These are phyloP conservation scores for Sycophaga agraensis DNA, from an alignment of 1,140 invertebrate genomes.

Conservation along the genomic window DNA sequence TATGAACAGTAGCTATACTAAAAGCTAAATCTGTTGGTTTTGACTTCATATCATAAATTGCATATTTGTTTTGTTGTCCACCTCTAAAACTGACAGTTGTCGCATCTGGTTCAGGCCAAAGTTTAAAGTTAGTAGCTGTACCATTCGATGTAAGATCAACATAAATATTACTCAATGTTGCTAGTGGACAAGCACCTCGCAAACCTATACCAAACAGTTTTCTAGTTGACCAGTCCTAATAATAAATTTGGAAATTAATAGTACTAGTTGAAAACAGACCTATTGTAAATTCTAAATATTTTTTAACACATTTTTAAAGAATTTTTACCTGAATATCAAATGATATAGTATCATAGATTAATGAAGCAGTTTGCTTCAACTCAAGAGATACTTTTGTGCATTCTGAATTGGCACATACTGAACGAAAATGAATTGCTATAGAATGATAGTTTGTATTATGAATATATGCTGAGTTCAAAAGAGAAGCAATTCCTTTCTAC, in stretches of 20 bases:
- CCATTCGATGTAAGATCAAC: slow-evolving; percentile 75
- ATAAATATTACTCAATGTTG: slow-evolving; percentile 76
- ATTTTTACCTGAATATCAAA: slow-evolving; percentile 42
- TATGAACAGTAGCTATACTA: slow-evolving; percentile 67
- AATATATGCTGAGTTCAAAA: slow-evolving; percentile 88
- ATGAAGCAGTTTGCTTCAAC: slow-evolving; percentile 78
- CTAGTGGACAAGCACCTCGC: slow-evolving; percentile 75
- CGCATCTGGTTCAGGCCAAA: slow-evolving; percentile 62
- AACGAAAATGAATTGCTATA: slow-evolving; percentile 80
- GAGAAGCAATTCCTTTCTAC: slow-evolving; percentile 76
- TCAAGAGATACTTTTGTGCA: slow-evolving; percentile 73
- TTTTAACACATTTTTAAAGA: neutral
- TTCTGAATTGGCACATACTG: slow-evolving; percentile 68
- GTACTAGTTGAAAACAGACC: neutral
- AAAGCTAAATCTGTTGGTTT: slow-evolving; percentile 61
- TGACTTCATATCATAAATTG: slow-evolving; percentile 68
- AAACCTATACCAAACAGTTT: slow-evolving; percentile 85
- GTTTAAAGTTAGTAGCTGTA: slow-evolving; percentile 59
- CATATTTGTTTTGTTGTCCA: slow-evolving; percentile 66
- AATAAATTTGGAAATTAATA: slow-evolving; percentile 8
- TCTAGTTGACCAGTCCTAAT: slow-evolving; percentile 79
- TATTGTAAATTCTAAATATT: neutral
- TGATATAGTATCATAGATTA: slow-evolving; percentile 77
- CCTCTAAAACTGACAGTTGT: slow-evolving; percentile 65
- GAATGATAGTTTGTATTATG: slow-evolving; percentile 95